Evolutionary conservation across 1,140 invertebrate species (phyloP).

Genomic region (Colletes gigas): DNA sequence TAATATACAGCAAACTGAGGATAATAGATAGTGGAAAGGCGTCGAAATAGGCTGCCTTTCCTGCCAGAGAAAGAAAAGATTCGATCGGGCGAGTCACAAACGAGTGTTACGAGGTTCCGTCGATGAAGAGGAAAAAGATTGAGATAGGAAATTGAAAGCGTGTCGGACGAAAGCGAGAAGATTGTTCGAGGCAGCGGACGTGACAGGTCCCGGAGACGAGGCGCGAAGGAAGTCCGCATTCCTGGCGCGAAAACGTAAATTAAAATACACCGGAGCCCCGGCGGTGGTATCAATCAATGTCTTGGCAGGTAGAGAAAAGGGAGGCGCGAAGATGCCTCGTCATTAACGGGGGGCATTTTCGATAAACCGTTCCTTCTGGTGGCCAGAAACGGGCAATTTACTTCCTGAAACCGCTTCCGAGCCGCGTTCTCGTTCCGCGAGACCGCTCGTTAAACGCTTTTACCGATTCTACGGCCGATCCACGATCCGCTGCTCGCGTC

Average conservation of each 20-base stretch:
- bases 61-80: too few species aligned
- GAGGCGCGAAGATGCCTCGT: conserved; percentile 65
- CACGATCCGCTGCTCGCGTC: not conserved
- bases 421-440: conserved; percentile 8
- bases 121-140: not conserved
- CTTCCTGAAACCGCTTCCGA: conserved; percentile 17
- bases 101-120: not conserved
- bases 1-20: too few species aligned
- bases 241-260: conserved; percentile 70
- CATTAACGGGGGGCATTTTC: conserved; percentile 56
- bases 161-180: not conserved
- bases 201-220: conserved; percentile 11
- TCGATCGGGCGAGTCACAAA: not conserved
- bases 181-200: not conserved
- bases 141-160: not conserved
- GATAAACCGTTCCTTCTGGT: not conserved
- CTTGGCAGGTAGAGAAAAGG: conserved; percentile 49
- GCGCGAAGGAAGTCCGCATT: conserved; percentile 55
- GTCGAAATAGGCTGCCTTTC: too few species aligned
- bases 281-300: conserved; percentile 66
- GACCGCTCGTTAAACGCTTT: not conserved
- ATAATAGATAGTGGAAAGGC: too few species aligned
- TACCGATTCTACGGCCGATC: conserved; percentile 10
- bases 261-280: conserved; percentile 63
- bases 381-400: conserved; percentile 30